A percentile compares a stretch with the other conserved stretches of the same genome.
phyloP scores from a whole-genome alignment of 1,140 invertebrate species.

The Delia radicum region DNA sequence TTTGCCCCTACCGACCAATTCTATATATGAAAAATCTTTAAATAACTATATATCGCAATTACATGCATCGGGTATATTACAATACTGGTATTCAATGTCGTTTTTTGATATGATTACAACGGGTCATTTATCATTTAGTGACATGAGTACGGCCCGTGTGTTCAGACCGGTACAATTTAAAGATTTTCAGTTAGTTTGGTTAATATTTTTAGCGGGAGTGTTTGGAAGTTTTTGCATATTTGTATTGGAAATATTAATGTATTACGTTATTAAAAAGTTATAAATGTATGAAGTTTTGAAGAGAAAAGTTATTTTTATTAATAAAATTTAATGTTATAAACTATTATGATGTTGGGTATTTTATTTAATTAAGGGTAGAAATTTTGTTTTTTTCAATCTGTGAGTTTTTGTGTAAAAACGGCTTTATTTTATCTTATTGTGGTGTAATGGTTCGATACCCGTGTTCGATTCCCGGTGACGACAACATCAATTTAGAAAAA shows the following conservation, averaged over 20 bases:
- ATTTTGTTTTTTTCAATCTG: no score
- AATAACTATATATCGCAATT: background rate
- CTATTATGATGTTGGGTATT: no score
- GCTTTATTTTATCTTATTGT: no score
- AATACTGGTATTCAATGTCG: background rate
- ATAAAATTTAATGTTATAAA: no score
- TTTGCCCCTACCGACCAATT: background rate
- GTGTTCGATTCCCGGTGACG: no score
- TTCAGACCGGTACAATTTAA: background rate
- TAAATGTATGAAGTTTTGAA: no score
- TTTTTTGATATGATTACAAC: slow-evolving; percentile 7
- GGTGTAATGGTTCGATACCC: no score
- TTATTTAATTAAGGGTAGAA: no score
- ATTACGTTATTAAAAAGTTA: background rate
- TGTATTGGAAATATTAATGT: background rate
- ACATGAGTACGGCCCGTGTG: background rate
- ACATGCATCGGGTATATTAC: background rate
- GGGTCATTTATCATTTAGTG: slow-evolving; percentile 3
- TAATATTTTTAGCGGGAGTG: background rate
- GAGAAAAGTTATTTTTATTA: no score
- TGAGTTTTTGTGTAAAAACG: no score
- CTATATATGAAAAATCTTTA: slow-evolving; percentile 1
- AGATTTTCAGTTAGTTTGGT: background rate
- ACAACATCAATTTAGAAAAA: no score
- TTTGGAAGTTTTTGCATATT: background rate